A percentile compares a stretch with the other conserved stretches of the same genome.
These are phyloP conservation scores for Acanthornis magna DNA, from an alignment of 2,797 vertebrate genomes.

Conservation along the genomic window DNA sequence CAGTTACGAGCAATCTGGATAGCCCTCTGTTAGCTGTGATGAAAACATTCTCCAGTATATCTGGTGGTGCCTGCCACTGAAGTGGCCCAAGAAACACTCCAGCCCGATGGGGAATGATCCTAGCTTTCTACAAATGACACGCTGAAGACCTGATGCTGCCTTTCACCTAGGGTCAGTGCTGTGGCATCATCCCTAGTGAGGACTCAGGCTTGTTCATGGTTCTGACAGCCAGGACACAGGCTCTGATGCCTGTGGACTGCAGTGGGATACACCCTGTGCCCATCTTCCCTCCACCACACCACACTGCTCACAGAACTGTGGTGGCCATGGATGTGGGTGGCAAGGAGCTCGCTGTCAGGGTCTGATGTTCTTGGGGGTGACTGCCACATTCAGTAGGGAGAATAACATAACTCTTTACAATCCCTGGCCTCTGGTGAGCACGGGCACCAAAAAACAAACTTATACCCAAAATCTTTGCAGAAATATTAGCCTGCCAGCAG, in stretches of 20 bases:
- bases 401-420: not conserved
- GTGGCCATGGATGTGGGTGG: not conserved
- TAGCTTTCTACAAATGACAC: not conserved
- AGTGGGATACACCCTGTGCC: fast-evolving
- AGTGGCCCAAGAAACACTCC: not conserved
- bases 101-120: not conserved
- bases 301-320: not conserved
- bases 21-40: slow-evolving; percentile 66
- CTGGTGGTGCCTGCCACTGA: slow-evolving; percentile 23
- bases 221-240: not conserved
- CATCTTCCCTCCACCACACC: fast-evolving
- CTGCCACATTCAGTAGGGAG: not conserved
- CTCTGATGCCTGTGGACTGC: not conserved
- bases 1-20: slow-evolving; percentile 66
- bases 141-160: not conserved
- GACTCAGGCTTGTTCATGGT: not conserved
- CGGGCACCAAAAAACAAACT: fast-evolving
- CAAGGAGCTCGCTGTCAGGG: not conserved
- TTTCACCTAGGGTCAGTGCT: not conserved
- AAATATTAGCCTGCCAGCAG: not conserved
- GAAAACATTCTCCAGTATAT: slow-evolving; percentile 56
- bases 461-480: not conserved
- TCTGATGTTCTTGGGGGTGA: not conserved
- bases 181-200: not conserved
- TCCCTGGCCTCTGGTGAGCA: not conserved